These are phyloP conservation scores for Cantharis lateralis DNA, from an alignment of 2,888 invertebrate genomes.

Conservation along the genomic window DNA sequence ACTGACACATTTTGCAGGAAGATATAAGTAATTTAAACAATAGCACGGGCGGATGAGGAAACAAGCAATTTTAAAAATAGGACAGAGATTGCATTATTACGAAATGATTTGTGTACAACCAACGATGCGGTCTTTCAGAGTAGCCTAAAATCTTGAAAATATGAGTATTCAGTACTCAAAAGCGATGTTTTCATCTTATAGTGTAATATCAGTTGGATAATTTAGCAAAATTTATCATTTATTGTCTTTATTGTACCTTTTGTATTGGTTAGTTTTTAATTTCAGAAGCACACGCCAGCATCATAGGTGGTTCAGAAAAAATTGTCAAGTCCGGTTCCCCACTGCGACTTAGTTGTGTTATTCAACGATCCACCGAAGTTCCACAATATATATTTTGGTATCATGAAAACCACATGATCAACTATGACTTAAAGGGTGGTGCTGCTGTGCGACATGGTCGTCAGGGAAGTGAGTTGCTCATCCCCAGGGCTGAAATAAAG, in stretches of 20 bases:
- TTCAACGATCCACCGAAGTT: constrained; percentile 69
- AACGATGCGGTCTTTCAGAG: constrained; percentile 3
- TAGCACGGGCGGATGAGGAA: constrained; percentile 13
- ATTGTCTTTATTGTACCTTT: not conserved
- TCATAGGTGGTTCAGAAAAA: constrained; percentile 71
- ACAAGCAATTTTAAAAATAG: constrained; percentile 20
- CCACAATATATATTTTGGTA: constrained; percentile 82
- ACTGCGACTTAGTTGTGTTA: constrained; percentile 71
- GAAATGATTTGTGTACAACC: constrained; percentile 11
- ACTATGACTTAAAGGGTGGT: constrained; percentile 74
- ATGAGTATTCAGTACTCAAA: not conserved
- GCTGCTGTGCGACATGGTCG: constrained; percentile 59
- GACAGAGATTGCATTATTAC: constrained; percentile 14
- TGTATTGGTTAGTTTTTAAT: constrained; percentile 27
- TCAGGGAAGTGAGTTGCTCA: constrained; percentile 58
- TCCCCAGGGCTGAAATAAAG: constrained; percentile 59
- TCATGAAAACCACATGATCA: constrained; percentile 83
- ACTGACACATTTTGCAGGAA: constrained; percentile 13
- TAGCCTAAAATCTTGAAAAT: not conserved
- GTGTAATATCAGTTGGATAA: not conserved
- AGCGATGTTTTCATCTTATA: not conserved
- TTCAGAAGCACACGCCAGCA: constrained; percentile 71
- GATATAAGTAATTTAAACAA: constrained; percentile 15
- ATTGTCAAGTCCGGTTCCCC: constrained; percentile 75
- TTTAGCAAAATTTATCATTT: not conserved